These are phyloP conservation scores for Drosophila suzukii DNA, from an alignment of 1,140 invertebrate species.

Conservation along the genomic window DNA sequence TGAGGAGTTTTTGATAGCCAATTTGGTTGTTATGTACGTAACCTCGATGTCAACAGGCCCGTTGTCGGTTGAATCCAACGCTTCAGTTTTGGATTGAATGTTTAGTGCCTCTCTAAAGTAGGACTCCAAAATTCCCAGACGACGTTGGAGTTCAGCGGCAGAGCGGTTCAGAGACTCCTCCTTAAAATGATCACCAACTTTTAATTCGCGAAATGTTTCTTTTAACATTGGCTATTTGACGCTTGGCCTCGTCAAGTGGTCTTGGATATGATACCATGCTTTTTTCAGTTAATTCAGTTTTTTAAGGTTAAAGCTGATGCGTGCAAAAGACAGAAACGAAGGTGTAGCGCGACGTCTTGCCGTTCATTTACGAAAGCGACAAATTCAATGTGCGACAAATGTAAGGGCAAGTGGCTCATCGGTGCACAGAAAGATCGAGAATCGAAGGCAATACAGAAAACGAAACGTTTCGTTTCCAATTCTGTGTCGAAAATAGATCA, in stretches of 20 bases:
- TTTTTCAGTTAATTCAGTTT: no score
- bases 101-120: no score
- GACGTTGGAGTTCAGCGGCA: no score
- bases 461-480: not conserved
- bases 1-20: not conserved
- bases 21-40: not conserved
- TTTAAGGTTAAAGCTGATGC: not conserved
- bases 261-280: not conserved
- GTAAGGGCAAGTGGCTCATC: not conserved
- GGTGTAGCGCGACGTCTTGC: not conserved
- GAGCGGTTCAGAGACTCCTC: not conserved
- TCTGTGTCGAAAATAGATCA: not conserved
- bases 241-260: not conserved
- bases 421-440: not conserved
- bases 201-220: not conserved
- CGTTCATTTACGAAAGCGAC: not conserved
- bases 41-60: no score
- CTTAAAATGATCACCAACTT: not conserved
- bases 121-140: not conserved
- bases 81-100: not conserved
- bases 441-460: not conserved
- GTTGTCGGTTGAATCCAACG: not conserved
- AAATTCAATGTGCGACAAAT: not conserved
- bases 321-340: not conserved
- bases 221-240: no score